Percentiles rank a stretch among this genome's conserved stretches.
phyloP scores from a whole-genome alignment of 2,888 invertebrate genomes.

The Serripes groenlandicus region DNA sequence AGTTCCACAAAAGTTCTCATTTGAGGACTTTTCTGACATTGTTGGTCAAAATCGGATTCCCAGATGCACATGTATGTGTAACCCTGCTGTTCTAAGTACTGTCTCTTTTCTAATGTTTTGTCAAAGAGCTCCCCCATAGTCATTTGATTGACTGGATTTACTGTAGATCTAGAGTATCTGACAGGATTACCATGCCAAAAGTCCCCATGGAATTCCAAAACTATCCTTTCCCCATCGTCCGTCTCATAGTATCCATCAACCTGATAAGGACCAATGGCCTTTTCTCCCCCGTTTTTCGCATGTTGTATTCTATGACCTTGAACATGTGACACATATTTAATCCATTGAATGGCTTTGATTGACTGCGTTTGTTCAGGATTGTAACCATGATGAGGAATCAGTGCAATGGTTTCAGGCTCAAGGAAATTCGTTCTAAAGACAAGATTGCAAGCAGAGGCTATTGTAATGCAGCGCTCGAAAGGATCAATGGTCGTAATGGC shows the following conservation, averaged over 20 bases:
- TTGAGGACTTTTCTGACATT: slow-evolving; percentile 40
- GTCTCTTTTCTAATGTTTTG: slow-evolving; percentile 40
- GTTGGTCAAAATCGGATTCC: slow-evolving; percentile 69
- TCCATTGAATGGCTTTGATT: slow-evolving; percentile 56
- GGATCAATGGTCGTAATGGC: slow-evolving; percentile 48
- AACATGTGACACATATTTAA: slow-evolving; percentile 43
- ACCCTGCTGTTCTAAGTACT: slow-evolving; percentile 44
- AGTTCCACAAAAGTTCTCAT: slow-evolving; percentile 52
- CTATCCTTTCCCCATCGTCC: slow-evolving; percentile 35
- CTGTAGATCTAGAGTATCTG: slow-evolving; percentile 38
- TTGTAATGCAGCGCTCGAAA: slow-evolving; percentile 46
- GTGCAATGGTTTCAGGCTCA: slow-evolving; percentile 29
- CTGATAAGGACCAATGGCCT: slow-evolving; percentile 41
- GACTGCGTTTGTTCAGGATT: slow-evolving; percentile 59
- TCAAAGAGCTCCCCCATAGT: slow-evolving; percentile 53
- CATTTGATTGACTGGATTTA: slow-evolving; percentile 44
- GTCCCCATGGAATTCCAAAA: slow-evolving; percentile 58
- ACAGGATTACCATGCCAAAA: slow-evolving; percentile 55
- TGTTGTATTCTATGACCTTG: slow-evolving; percentile 32
- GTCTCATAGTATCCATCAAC: slow-evolving; percentile 57
- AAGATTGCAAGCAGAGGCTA: slow-evolving; percentile 59
- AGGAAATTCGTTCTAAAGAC: slow-evolving; percentile 50
- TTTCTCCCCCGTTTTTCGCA: slow-evolving; percentile 52
- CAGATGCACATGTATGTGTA: slow-evolving; percentile 64
- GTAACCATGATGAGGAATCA: slow-evolving; percentile 59